Evolutionary conservation across 2,113 vertebrate genomes (phyloP).

Genomic region (Eublepharis macularius): DNA sequence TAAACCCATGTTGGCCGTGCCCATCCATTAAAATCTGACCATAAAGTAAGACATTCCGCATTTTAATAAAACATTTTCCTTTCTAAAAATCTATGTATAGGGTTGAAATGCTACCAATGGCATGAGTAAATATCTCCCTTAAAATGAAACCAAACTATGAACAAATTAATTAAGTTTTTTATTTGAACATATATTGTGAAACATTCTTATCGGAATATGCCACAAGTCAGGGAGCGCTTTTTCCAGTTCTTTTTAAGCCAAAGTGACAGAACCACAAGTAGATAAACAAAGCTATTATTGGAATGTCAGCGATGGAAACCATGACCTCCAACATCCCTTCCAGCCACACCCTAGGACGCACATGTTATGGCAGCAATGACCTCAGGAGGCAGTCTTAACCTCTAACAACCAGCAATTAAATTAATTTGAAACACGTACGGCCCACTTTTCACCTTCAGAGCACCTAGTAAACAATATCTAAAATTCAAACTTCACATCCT

Average conservation of each 20-base stretch:
- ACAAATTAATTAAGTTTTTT: neutral
- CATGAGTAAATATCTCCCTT: neutral
- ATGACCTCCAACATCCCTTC: neutral
- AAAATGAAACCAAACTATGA: neutral
- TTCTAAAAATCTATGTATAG: neutral
- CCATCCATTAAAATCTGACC: too few species aligned
- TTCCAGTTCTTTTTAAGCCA: neutral
- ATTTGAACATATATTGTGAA: neutral
- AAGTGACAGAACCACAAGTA: neutral
- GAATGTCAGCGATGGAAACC: neutral
- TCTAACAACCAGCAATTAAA: neutral
- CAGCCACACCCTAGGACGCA: neutral
- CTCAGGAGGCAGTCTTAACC: neutral
- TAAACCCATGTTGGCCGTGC: too few species aligned
- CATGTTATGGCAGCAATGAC: neutral
- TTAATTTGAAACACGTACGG: conserved; percentile 3
- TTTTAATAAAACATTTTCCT: neutral
- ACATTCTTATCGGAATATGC: neutral
- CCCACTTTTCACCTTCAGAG: conserved; percentile 1
- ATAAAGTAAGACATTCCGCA: neutral
- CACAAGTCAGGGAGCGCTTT: neutral
- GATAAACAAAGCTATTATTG: neutral
- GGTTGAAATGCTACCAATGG: neutral
- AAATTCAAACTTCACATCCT: neutral
- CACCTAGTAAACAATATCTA: neutral